A percentile compares a stretch with the other conserved stretches of the same genome.
phyloP scores from a whole-genome alignment of 2,888 invertebrate genomes.

The Torymus texanus region DNA sequence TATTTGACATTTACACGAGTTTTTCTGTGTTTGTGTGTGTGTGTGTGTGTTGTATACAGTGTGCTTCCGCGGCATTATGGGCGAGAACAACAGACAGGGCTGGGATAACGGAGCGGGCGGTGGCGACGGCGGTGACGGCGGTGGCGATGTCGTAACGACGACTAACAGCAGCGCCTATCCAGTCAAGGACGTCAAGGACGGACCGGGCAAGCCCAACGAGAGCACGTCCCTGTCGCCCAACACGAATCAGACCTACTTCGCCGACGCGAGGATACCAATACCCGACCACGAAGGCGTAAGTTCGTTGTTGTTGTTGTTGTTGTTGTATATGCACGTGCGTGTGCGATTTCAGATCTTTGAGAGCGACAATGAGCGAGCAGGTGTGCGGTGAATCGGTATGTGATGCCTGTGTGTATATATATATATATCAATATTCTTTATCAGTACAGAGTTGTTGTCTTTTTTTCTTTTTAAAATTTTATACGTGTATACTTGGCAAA shows the following conservation, averaged over 20 bases:
- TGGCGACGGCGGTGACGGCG: too few relatives aligned
- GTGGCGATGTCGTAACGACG: slow-evolving; percentile 31
- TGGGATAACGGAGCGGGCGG: slow-evolving; percentile 2
- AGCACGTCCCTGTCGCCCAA: slow-evolving; percentile 64
- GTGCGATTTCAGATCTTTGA: not conserved
- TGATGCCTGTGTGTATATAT: too few relatives aligned
- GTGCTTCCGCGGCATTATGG: slow-evolving; percentile 45
- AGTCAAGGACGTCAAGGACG: slow-evolving; percentile 1
- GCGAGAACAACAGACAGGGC: slow-evolving; percentile 26
- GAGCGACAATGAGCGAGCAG: not conserved
- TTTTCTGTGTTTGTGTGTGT: not conserved
- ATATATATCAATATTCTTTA: too few relatives aligned
- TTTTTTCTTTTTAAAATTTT: too few relatives aligned
- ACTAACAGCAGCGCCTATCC: slow-evolving; percentile 27
- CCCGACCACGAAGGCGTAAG: slow-evolving; percentile 78
- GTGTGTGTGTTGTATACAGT: slow-evolving; percentile 36
- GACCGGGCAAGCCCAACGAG: slow-evolving; percentile 57
- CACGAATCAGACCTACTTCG: slow-evolving; percentile 78
- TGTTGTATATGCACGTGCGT: not conserved
- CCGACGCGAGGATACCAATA: slow-evolving; percentile 79
- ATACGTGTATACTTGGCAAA: too few relatives aligned
- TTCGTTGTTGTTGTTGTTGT: slow-evolving; percentile 26
- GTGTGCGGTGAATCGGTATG: too few relatives aligned
- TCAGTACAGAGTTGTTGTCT: too few relatives aligned
- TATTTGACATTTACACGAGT: too few relatives aligned